Evolutionary conservation across 2,797 vertebrate species (phyloP).

Genomic region (Poliocrania exsul): DNA sequence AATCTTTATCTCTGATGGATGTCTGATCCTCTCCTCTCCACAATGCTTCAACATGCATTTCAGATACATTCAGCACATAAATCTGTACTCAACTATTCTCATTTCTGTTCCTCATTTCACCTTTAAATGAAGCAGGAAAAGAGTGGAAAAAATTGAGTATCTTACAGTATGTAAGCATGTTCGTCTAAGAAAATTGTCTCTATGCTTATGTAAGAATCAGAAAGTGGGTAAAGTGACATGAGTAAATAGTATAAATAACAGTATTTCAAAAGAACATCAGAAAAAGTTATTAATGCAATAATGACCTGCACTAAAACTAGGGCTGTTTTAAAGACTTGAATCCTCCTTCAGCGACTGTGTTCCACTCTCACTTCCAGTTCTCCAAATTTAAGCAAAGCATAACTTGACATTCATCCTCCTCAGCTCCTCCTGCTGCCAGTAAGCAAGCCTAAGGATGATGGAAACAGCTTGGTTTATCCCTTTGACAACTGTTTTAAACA

Average conservation of each 20-base stretch:
- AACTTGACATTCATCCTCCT: background rate
- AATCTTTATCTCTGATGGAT: background rate
- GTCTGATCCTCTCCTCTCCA: background rate
- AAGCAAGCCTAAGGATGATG: background rate
- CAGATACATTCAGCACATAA: background rate
- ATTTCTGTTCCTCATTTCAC: background rate
- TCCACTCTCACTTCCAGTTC: background rate
- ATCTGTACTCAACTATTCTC: background rate
- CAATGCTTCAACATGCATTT: background rate
- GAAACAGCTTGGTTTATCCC: background rate
- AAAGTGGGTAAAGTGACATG: background rate
- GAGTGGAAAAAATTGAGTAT: background rate
- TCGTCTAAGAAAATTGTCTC: background rate
- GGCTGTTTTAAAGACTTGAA: background rate
- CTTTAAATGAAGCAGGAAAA: background rate
- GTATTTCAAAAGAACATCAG: background rate
- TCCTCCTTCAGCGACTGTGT: background rate
- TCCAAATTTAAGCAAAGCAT: background rate
- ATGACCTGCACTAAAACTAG: background rate
- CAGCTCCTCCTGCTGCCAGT: background rate
- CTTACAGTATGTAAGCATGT: background rate
- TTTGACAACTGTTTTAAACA: background rate
- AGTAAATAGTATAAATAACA: background rate
- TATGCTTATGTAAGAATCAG: fast-evolving
- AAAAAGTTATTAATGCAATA: background rate